phyloP scores from a whole-genome alignment of 2,113 vertebrate species.

The Miniopterus natalensis region DNA sequence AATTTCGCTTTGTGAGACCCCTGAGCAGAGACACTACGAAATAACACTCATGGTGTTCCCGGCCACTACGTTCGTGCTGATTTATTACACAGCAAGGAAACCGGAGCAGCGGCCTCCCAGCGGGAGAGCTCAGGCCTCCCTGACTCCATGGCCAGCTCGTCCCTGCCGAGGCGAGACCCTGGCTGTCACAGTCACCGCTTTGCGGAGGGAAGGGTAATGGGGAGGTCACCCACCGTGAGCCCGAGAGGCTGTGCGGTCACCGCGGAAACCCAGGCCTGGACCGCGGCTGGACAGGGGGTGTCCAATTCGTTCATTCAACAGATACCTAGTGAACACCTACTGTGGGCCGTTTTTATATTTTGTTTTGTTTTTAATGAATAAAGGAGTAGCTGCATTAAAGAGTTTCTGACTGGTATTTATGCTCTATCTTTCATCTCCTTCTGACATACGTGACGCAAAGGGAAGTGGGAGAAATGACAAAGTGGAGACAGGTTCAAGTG shows the following conservation, averaged over 20 bases:
- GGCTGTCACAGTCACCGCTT: background rate
- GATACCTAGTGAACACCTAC: rapidly evolving
- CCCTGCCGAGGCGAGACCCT: rapidly evolving
- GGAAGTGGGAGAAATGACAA: rapidly evolving
- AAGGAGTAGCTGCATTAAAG: too few species aligned
- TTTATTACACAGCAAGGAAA: background rate
- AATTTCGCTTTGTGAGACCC: background rate
- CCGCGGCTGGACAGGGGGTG: too few species aligned
- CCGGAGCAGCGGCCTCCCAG: rapidly evolving
- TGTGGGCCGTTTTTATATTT: background rate
- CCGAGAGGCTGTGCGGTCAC: background rate
- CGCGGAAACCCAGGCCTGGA: background rate
- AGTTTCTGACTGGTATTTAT: background rate
- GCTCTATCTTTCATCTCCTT: background rate
- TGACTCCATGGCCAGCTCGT: rapidly evolving
- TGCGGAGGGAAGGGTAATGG: rapidly evolving
- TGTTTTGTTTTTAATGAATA: too few species aligned
- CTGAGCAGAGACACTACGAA: background rate
- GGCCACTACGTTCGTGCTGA: background rate
- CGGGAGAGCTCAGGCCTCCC: background rate
- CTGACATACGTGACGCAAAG: rapidly evolving
- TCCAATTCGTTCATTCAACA: background rate
- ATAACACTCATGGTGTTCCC: background rate
- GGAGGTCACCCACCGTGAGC: background rate
- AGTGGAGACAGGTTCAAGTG: background rate